phyloP scores from a whole-genome alignment of 2,113 vertebrate genomes.

The Ceratotherium simum region DNA sequence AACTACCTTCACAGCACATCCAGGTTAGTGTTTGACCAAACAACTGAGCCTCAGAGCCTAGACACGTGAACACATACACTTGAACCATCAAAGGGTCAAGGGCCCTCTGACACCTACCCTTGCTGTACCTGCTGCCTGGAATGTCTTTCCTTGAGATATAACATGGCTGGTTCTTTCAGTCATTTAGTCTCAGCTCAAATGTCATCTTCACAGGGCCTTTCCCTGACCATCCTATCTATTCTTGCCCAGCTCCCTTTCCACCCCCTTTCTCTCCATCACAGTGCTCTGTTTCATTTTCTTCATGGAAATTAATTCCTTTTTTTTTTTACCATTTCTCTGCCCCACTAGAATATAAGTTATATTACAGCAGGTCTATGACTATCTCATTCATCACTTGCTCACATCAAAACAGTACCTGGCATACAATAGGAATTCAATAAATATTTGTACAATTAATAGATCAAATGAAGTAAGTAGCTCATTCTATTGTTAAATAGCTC shows the following conservation, averaged over 20 bases:
- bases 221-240: too few species aligned
- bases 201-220: background rate
- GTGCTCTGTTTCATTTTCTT: background rate
- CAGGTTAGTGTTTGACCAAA: background rate
- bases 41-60: background rate
- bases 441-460: background rate
- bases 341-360: background rate
- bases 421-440: background rate
- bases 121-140: background rate
- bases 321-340: background rate
- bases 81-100: background rate
- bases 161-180: background rate
- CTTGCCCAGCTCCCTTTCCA: background rate
- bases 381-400: background rate
- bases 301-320: background rate
- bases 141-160: background rate
- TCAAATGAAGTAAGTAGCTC: background rate
- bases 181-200: background rate
- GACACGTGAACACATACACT: background rate
- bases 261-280: background rate
- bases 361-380: background rate
- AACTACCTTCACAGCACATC: background rate
- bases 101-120: background rate
- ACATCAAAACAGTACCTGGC: background rate
- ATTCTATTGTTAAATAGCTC: background rate